These are phyloP conservation scores for Apteryx mantelli DNA, from an alignment of 2,113 vertebrate genomes.

Conservation along the genomic window DNA sequence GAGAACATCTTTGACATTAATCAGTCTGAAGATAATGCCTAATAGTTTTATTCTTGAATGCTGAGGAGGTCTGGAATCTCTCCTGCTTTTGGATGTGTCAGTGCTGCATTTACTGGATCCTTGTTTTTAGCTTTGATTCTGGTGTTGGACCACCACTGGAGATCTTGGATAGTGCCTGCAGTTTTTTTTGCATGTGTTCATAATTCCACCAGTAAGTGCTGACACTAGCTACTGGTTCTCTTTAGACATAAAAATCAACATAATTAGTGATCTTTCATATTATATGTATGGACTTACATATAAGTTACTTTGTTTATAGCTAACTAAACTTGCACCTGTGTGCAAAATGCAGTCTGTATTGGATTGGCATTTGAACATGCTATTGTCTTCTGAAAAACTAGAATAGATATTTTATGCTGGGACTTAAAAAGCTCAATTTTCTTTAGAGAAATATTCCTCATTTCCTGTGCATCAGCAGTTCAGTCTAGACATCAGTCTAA, in stretches of 20 bases:
- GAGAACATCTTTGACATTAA: background rate
- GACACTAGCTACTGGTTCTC: background rate
- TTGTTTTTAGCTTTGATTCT: background rate
- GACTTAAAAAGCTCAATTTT: background rate
- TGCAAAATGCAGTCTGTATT: background rate
- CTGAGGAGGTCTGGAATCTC: background rate
- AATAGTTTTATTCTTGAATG: background rate
- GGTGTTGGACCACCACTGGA: background rate
- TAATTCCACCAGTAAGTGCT: background rate
- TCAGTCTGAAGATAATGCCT: background rate
- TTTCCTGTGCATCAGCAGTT: background rate
- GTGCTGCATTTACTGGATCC: background rate
- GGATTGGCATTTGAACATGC: background rate
- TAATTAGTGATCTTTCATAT: background rate
- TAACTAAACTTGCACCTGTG: background rate
- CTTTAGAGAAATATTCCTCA: background rate
- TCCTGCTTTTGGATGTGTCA: background rate
- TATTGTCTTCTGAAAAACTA: background rate
- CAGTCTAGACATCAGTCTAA: background rate
- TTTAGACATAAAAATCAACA: background rate
- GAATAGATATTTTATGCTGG: background rate
- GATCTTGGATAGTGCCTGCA: background rate
- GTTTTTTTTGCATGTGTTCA: background rate
- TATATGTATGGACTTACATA: background rate
- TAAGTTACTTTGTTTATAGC: background rate